These are phyloP conservation scores for Trochalopteron elliotii DNA, from an alignment of 2,113 vertebrate species.

Conservation along the genomic window DNA sequence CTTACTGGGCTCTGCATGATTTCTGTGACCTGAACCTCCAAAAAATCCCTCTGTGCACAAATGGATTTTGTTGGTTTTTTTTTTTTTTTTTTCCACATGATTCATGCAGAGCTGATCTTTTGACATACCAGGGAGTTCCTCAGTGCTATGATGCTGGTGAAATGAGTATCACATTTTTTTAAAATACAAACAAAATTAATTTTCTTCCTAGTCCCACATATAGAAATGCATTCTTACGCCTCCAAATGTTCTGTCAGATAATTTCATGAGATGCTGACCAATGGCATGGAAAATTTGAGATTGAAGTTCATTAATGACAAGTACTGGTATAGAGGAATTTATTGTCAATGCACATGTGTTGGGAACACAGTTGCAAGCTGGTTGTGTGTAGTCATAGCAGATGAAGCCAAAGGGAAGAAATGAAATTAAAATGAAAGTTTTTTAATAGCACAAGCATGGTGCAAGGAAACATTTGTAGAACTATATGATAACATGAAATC, in stretches of 20 bases:
- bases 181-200: fast-evolving
- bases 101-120: neutral
- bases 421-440: neutral
- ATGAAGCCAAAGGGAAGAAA: neutral
- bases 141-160: fast-evolving
- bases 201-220: neutral
- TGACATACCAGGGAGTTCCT: neutral
- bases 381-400: neutral
- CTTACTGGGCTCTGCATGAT: neutral
- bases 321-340: neutral
- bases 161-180: neutral
- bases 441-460: neutral
- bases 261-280: neutral
- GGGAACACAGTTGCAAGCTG: neutral
- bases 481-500: neutral
- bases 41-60: neutral
- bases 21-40: neutral
- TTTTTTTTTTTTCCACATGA: neutral
- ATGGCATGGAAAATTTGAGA: neutral
- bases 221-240: neutral
- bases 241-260: neutral
- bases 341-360: neutral
- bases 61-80: neutral
- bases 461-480: neutral
- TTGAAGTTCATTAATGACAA: neutral